phyloP scores from a whole-genome alignment of 2,797 vertebrate genomes.

The Otolemur crassicaudatus region DNA sequence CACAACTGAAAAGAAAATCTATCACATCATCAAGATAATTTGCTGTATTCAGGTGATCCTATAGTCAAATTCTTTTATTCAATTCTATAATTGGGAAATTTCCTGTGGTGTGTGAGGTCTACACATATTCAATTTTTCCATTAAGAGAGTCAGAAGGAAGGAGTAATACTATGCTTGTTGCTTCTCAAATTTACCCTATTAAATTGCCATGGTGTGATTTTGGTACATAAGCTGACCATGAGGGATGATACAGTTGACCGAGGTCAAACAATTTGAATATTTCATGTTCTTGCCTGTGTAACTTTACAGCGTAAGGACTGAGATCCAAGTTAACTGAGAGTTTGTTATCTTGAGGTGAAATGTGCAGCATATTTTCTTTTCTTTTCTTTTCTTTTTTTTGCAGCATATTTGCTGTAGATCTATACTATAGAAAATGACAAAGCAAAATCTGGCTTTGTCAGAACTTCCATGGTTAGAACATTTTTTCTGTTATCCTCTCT shows the following conservation, averaged over 20 bases:
- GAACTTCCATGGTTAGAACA: neutral
- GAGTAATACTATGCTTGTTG: neutral
- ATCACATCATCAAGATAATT: conserved; percentile 54
- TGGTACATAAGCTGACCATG: neutral
- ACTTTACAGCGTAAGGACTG: neutral
- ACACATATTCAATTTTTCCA: neutral
- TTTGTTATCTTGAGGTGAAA: neutral
- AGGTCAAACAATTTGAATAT: conserved; percentile 56
- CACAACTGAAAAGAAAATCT: conserved; percentile 55
- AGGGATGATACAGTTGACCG: conserved; percentile 41
- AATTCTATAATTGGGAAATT: neutral
- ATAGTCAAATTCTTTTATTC: conserved; percentile 28
- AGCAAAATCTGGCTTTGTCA: neutral
- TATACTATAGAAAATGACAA: neutral
- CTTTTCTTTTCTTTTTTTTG: too few species aligned
- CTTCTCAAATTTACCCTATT: conserved; percentile 21
- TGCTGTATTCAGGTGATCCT: neutral
- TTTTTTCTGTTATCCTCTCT: neutral
- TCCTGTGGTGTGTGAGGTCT: neutral
- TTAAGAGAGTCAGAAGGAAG: neutral
- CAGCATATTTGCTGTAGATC: neutral
- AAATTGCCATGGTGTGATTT: neutral
- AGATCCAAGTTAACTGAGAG: neutral
- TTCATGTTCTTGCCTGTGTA: neutral
- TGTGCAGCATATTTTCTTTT: neutral